Evolutionary conservation across 2,113 vertebrate genomes (phyloP).

Genomic region (Bambusicola thoracicus): DNA sequence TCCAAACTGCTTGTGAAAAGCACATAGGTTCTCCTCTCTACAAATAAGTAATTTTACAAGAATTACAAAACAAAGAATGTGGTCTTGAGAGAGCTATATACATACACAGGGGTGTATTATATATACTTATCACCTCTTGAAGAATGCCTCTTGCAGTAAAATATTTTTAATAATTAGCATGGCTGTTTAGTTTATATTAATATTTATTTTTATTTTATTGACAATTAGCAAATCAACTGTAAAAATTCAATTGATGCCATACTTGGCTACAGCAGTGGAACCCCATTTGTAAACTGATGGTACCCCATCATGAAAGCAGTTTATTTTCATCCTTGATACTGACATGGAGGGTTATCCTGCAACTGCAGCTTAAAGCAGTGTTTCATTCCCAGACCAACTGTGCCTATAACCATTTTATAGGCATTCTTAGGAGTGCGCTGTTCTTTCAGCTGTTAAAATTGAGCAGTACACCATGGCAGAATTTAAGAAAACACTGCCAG

Average conservation of each 20-base stretch:
- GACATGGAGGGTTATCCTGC: not conserved
- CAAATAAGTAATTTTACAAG: not conserved
- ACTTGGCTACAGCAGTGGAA: not conserved
- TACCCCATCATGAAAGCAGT: not conserved
- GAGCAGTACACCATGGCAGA: not conserved
- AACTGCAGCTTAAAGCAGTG: not conserved
- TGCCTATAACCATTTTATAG: not conserved
- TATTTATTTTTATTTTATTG: constrained; percentile 23
- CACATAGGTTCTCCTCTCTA: not conserved
- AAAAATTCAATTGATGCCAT: constrained; percentile 26
- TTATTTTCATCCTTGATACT: not conserved
- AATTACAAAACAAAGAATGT: not conserved
- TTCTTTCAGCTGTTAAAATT: constrained; percentile 5
- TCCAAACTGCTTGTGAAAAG: not conserved
- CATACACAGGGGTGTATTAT: rapidly evolving
- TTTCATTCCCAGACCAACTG: not conserved
- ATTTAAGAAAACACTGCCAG: constrained; percentile 38
- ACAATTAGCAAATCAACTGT: constrained; percentile 39
- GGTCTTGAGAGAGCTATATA: not conserved
- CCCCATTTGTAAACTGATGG: not conserved
- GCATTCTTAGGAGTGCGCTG: not conserved
- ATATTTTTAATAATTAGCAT: constrained; percentile 19
- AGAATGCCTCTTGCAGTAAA: constrained; percentile 42
- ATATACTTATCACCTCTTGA: constrained; percentile 29
- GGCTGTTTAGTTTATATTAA: constrained; percentile 4